Evolutionary conservation across 2,888 invertebrate species (phyloP), one percentile per base, ranked within the genome.

Genomic region (Amphipyra berbera): DNA sequence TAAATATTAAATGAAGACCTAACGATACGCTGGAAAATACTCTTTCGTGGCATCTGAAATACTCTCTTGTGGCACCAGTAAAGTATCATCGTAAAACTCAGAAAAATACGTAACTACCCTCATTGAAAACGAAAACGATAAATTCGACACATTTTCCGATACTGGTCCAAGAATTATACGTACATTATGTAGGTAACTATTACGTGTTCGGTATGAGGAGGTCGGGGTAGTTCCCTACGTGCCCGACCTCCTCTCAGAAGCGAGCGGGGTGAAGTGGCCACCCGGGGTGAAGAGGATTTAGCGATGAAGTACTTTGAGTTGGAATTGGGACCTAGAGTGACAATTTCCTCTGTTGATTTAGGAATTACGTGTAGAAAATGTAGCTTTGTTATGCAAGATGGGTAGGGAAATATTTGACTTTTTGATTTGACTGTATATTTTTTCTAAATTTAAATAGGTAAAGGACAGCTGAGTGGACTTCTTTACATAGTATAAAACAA

Each of bases 261-360:
- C 44, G 53, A 61, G 61, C 53, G 63, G 72, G 73, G 70, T 69
- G 75, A 64, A 72, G 72, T 64, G 59, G 62, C 38, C 49, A n/a
- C 68, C 50, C 48, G 38, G 50, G 38, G 70, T 64, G 75, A 60
- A 69, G 53, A 47, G 72, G 64, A 64, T 60, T 73, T 57, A 72
- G 64, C 49, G 59, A 74, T 72, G 75, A 74, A 72, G 70, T 74
- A 59, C 64, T 63, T 42, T 38, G 48, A 50, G 40, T 45, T 60
- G 49, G 54, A 60, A 72, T 60, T 74, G 64, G 46, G 45, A 69
- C 54, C 50, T 41, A 56, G 57, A 69, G 69, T 58, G 74, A 74
- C 74, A 56, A 68, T 74, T 74, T 71, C 74, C 71, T 74, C 63
- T 71, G 71, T 74, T 71, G 71, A 56, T 63, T 53, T 14, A 46